Percentiles rank a stretch among this genome's conserved stretches.
phyloP scores from a whole-genome alignment of 2,113 vertebrate species.

The Saccopteryx bilineata region DNA sequence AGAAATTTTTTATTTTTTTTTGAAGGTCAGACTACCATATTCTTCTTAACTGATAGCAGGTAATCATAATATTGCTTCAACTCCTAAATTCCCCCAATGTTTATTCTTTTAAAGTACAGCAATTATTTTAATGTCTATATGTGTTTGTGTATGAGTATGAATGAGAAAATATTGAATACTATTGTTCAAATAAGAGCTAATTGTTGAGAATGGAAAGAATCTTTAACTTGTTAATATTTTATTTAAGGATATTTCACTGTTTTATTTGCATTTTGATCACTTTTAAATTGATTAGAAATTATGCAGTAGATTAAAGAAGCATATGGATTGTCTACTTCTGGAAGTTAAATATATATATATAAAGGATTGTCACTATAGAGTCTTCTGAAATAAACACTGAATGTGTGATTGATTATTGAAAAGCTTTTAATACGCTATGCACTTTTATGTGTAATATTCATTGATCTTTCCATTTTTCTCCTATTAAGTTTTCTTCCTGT shows the following conservation, averaged over 20 bases:
- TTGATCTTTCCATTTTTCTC: background rate
- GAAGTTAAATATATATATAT: background rate
- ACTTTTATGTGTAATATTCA: background rate
- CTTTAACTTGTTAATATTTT: constrained; percentile 14
- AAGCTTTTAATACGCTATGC: background rate
- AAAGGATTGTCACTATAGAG: background rate
- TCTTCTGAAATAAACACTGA: background rate
- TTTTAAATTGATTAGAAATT: constrained; percentile 2
- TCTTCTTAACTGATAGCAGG: background rate
- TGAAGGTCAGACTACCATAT: background rate
- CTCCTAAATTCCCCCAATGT: background rate
- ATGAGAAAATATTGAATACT: background rate
- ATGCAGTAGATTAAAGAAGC: background rate
- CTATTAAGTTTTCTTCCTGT: background rate
- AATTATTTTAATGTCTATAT: background rate
- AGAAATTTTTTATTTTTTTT: background rate
- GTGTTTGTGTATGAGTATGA: background rate
- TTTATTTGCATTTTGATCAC: background rate
- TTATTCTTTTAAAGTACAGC: background rate
- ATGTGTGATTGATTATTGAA: background rate
- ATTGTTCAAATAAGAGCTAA: background rate
- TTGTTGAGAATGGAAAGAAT: background rate
- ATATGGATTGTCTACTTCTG: background rate
- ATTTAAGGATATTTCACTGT: background rate
- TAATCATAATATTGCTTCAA: background rate